Conservation (phyloP, 2,113 vertebrate species). For the Tetrao urogallus region DNA sequence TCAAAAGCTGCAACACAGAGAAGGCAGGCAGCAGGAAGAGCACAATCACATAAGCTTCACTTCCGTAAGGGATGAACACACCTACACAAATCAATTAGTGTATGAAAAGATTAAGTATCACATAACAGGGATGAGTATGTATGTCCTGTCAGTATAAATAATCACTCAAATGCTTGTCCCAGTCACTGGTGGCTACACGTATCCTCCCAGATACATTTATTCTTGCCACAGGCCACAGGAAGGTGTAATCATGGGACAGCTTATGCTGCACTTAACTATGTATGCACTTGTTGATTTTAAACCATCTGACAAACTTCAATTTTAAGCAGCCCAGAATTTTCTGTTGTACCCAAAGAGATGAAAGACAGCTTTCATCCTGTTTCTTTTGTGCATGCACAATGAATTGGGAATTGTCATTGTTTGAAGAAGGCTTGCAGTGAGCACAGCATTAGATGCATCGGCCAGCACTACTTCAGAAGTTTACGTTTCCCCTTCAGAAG, state of each 20-base stretch:
- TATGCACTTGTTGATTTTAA: neutral
- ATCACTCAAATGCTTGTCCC: neutral
- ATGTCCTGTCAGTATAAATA: neutral
- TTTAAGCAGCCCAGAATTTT: neutral
- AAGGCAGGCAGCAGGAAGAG: neutral
- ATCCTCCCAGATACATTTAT: neutral
- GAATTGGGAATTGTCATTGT: neutral
- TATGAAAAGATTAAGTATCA: neutral
- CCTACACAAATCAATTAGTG: neutral
- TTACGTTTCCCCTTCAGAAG: neutral
- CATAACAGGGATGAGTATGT: neutral
- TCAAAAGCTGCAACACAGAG: neutral
- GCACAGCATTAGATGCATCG: neutral
- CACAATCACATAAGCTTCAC: rapidly evolving
- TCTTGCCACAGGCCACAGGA: neutral
- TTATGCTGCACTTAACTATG: neutral
- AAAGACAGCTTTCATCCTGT: neutral
- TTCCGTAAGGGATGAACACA: neutral
- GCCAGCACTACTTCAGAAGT: neutral
- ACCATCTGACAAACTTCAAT: neutral
- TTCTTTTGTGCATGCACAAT: neutral
- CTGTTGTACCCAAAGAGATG: neutral
- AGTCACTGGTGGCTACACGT: neutral
- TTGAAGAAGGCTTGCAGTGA: neutral
- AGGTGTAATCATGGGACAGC: neutral